Conservation (phyloP, 2,797 vertebrate species). For the Acomys russatus region DNA sequence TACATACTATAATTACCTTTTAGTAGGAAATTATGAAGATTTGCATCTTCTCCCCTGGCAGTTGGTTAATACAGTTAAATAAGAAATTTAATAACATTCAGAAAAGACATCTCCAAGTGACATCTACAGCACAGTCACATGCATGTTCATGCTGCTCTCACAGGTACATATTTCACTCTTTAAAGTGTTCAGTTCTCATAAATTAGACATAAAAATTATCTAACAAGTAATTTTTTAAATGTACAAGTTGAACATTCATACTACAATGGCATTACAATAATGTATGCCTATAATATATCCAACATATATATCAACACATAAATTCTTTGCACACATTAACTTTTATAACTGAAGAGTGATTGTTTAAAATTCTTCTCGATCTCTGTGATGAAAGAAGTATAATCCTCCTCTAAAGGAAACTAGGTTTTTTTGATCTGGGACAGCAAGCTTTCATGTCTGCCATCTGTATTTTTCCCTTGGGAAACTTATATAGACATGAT, state of each 20-base stretch:
- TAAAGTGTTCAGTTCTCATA: not conserved
- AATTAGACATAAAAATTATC: not conserved
- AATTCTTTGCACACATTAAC: not conserved
- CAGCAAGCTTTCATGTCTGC: conserved; percentile 55
- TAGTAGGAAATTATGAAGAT: not conserved
- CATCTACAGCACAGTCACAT: too few species aligned
- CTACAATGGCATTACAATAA: not conserved
- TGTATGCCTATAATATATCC: not conserved
- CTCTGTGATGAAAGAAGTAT: not conserved
- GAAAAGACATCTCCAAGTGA: not conserved
- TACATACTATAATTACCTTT: not conserved
- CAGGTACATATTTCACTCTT: not conserved
- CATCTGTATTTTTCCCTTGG: conserved; percentile 55
- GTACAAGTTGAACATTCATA: too few species aligned
- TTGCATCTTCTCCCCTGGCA: not conserved
- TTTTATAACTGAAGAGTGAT: conserved; percentile 26
- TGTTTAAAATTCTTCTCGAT: conserved; percentile 20
- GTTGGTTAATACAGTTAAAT: not conserved
- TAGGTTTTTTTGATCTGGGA: conserved; percentile 30
- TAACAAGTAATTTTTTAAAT: not conserved
- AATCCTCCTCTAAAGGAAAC: conserved; percentile 69
- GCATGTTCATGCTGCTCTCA: not conserved
- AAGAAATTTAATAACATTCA: not conserved
- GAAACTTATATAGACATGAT: conserved; percentile 58
- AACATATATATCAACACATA: not conserved